Conservation (phyloP, 2,113 vertebrate genomes). For the mouse (Mus musculus) region DNA sequence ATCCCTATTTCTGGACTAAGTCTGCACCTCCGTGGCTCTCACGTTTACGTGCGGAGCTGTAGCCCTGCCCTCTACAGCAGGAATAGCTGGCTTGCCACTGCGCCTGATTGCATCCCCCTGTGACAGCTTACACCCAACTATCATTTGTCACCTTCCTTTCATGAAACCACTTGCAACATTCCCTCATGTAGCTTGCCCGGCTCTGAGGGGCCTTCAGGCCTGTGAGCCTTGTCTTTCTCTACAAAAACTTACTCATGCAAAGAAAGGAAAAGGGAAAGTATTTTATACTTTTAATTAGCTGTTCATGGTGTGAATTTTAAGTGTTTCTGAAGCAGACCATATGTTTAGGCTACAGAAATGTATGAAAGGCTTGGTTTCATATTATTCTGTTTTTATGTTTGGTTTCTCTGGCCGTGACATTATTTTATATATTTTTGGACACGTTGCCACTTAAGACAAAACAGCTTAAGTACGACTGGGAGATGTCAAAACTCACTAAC, state of each 20-base stretch:
- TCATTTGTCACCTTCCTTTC: background rate
- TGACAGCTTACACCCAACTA: background rate
- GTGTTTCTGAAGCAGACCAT: slow-evolving; percentile 6
- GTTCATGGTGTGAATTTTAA: slow-evolving; percentile 57
- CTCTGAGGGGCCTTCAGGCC: background rate
- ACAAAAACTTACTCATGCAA: slow-evolving; percentile 21
- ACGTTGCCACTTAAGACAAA: background rate
- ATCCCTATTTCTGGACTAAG: background rate
- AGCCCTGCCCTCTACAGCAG: background rate
- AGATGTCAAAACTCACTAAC: slow-evolving; percentile 46
- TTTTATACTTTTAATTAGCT: slow-evolving; percentile 58
- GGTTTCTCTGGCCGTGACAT: background rate
- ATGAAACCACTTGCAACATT: background rate
- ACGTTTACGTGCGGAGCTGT: background rate
- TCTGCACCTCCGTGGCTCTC: background rate
- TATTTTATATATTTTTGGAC: background rate
- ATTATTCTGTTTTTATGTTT: background rate
- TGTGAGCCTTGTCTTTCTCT: background rate
- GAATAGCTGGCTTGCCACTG: fast-evolving
- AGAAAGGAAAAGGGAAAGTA: slow-evolving; percentile 49
- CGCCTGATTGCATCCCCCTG: background rate
- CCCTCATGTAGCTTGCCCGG: background rate
- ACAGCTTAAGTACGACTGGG: background rate
- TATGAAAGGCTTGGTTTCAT: slow-evolving; percentile 32
- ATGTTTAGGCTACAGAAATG: slow-evolving; percentile 34